Conservation (phyloP, 2,888 invertebrate genomes). For the Acanthosepion pharaonis region DNA sequence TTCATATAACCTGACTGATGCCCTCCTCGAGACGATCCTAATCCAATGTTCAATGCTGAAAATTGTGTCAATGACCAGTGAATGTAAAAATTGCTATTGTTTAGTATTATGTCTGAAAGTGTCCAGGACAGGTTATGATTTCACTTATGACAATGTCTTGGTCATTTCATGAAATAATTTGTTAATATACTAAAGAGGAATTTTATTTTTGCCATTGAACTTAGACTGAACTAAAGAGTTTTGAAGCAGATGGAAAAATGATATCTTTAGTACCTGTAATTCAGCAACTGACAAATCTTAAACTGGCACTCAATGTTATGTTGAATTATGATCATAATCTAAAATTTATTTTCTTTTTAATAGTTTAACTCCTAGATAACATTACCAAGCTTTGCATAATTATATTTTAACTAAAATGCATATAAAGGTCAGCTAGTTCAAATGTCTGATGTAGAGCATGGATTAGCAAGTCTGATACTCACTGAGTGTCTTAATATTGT, state of each 20-base stretch:
- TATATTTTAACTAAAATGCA: no score
- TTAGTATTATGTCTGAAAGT: background rate
- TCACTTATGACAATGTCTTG: background rate
- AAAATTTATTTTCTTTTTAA: no score
- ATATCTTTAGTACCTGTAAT: no score
- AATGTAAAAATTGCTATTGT: background rate
- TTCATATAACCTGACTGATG: background rate
- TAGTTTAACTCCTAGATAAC: no score
- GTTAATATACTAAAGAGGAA: background rate
- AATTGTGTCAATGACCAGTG: background rate
- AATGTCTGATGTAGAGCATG: background rate
- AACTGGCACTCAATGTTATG: no score
- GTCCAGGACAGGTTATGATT: background rate
- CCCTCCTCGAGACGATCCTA: background rate
- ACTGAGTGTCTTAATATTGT: background rate
- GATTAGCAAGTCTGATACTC: background rate
- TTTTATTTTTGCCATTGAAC: no score
- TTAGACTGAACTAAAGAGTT: no score
- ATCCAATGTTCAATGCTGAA: background rate
- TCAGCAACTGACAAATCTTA: no score
- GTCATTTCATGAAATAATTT: background rate
- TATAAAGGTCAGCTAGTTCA: no score
- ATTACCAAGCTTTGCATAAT: no score
- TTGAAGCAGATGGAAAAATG: no score
- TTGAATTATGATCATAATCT: no score